Percentiles rank a stretch among this genome's conserved stretches.
phyloP scores from a whole-genome alignment of 2,113 vertebrate genomes.

The Microtus oregoni region DNA sequence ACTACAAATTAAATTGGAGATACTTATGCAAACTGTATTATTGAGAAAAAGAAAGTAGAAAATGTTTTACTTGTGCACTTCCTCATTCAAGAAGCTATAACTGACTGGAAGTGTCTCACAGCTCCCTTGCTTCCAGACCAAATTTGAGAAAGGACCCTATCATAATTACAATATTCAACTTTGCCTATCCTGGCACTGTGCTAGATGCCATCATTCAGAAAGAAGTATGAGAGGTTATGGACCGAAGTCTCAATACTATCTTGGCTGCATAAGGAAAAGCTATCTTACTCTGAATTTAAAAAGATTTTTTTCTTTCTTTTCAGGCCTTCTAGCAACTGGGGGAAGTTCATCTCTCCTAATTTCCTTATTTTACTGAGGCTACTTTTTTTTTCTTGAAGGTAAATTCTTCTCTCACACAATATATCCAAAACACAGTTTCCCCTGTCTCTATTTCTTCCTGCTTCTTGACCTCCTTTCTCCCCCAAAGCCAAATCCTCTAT shows the following conservation, averaged over 20 bases:
- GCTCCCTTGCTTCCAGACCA: background rate
- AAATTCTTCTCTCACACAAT: background rate
- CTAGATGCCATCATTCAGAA: background rate
- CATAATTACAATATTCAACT: background rate
- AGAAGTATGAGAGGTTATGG: rapidly evolving
- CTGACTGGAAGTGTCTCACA: background rate
- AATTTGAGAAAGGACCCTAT: background rate
- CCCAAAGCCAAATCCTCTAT: background rate
- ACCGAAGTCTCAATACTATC: background rate
- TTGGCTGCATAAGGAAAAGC: background rate
- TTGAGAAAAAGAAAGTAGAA: background rate
- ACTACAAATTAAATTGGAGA: background rate
- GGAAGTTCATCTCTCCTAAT: background rate
- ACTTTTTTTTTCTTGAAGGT: background rate
- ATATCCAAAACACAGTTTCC: background rate
- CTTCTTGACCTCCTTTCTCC: background rate
- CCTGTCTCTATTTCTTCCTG: background rate
- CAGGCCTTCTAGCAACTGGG: background rate
- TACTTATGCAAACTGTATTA: background rate
- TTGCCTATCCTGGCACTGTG: too few species aligned
- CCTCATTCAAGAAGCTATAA: background rate
- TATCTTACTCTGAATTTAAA: background rate
- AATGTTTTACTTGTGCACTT: background rate
- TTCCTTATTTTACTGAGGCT: background rate
- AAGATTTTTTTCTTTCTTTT: background rate